Conservation (phyloP, 2,888 invertebrate species). For the Eupithecia insigniata region DNA sequence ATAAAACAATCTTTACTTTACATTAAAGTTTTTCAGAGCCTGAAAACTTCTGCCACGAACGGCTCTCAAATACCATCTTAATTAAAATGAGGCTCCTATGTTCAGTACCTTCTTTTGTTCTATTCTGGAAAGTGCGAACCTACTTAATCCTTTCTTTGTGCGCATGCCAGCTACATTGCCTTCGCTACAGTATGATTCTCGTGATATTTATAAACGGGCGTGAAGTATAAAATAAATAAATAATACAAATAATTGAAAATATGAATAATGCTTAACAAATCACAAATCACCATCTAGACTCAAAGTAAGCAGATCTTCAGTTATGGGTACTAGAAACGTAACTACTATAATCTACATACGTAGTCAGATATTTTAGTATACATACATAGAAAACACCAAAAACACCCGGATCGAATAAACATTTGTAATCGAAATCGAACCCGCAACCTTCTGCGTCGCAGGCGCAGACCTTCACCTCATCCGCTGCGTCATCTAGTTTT, state of each 20-base stretch:
- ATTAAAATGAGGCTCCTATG: conserved; percentile 28
- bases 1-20: background rate
- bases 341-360: too few species aligned
- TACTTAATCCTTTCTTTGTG: conserved; percentile 47
- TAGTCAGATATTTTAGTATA: too few species aligned
- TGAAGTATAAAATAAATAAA: background rate
- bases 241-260: background rate
- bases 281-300: too few species aligned
- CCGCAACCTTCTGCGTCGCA: too few species aligned
- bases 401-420: too few species aligned
- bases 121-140: conserved; percentile 32
- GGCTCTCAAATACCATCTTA: conserved; percentile 20
- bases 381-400: too few species aligned
- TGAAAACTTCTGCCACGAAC: conserved; percentile 22
- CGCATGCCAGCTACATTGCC: conserved; percentile 39
- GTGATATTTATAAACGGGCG: conserved; percentile 5
- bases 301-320: background rate
- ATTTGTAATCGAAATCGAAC: too few species aligned
- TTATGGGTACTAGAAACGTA: too few species aligned
- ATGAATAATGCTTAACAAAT: too few species aligned
- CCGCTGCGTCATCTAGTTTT: too few species aligned
- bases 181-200: conserved; percentile 1
- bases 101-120: conserved; percentile 38
- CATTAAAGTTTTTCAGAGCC: background rate
- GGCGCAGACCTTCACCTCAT: too few species aligned